Percentiles rank a stretch among this genome's conserved stretches.
Evolutionary conservation across 2,797 vertebrate species (phyloP).

Genomic region (Leucoraja ocellata): DNA sequence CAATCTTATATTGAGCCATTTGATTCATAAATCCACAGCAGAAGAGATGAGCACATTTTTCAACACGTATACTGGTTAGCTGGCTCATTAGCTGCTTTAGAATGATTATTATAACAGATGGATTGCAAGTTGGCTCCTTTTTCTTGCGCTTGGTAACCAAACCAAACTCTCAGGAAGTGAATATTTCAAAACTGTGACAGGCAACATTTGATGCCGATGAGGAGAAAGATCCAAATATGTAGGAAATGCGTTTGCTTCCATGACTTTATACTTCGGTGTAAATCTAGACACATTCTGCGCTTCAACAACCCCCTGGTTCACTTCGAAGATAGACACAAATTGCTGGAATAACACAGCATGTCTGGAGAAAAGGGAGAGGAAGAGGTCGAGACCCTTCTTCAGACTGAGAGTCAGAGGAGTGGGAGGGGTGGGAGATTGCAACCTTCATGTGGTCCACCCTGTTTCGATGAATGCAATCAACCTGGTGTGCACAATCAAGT

Average conservation of each 20-base stretch:
- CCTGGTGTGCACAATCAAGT: no score
- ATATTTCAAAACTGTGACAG: not conserved
- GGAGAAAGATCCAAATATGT: not conserved
- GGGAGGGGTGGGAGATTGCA: no score
- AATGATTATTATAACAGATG: not conserved
- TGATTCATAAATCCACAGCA: not conserved
- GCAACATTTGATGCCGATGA: not conserved
- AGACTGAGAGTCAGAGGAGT: no score
- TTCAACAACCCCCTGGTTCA: no score
- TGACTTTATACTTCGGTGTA: not conserved
- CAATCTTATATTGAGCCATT: not conserved
- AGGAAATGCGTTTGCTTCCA: not conserved
- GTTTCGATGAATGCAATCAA: no score
- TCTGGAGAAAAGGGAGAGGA: no score
- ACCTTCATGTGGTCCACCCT: no score
- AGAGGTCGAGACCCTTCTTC: no score
- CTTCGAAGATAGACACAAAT: no score
- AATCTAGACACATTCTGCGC: not conserved
- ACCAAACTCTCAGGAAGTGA: not conserved
- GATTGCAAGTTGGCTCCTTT: not conserved
- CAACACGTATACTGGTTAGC: not conserved
- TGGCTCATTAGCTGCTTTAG: slow-evolving; percentile 2
- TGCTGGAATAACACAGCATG: no score
- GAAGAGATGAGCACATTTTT: not conserved
- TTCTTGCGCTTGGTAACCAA: not conserved